phyloP scores from a whole-genome alignment of 64 coral and sea anemone genomes.

The Acropora tenuis region DNA sequence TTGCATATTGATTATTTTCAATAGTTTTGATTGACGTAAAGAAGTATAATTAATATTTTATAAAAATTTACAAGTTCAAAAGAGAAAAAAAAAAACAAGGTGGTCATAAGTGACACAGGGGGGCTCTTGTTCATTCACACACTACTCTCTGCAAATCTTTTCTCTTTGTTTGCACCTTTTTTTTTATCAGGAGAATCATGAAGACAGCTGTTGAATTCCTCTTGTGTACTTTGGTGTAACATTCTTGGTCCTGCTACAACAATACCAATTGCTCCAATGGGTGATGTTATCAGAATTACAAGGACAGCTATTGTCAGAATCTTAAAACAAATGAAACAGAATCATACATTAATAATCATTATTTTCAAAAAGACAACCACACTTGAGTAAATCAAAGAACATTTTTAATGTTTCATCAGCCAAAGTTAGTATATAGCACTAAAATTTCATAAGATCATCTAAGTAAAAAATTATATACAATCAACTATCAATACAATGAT shows the following conservation, averaged over 20 bases:
- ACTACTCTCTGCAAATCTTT: not conserved
- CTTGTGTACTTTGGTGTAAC: slow-evolving; percentile 42
- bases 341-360: not conserved
- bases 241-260: slow-evolving; percentile 84
- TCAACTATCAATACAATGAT: too few relatives aligned
- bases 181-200: too few relatives aligned
- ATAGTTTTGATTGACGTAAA: too few relatives aligned
- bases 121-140: not conserved
- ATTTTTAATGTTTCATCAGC: too few relatives aligned
- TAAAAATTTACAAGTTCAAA: too few relatives aligned
- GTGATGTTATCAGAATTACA: slow-evolving; percentile 87
- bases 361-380: not conserved
- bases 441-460: too few relatives aligned
- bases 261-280: slow-evolving; percentile 91
- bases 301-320: slow-evolving; percentile 94
- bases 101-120: too few relatives aligned
- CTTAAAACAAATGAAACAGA: slow-evolving; percentile 17
- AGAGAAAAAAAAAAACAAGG: too few relatives aligned
- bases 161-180: not conserved
- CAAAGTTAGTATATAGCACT: too few relatives aligned
- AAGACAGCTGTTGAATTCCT: slow-evolving; percentile 5
- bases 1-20: too few relatives aligned
- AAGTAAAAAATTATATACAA: too few relatives aligned
- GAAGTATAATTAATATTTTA: too few relatives aligned
- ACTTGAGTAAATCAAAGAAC: not conserved